Base-by-base conservation (phyloP, 1,140 invertebrate genomes). In the Physella acuta region DNA sequence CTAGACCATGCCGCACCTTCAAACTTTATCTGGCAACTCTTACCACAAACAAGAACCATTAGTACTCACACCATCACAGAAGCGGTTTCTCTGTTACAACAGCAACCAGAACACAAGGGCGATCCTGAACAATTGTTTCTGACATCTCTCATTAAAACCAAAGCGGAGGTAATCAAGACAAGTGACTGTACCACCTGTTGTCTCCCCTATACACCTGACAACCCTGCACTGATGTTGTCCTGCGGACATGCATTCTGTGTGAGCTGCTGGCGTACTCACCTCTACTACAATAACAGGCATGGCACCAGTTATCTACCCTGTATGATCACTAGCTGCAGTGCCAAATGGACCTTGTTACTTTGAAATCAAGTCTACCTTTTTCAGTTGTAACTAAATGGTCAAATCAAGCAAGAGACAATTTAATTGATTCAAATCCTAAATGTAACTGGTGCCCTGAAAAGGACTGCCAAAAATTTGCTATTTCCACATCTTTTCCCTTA, bases 401-500 rank as follows among this genome's bases (percentile, higher is more conserved):
- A 28, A 36, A 3, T 3, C 62, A 53, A 49, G 20, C 33, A 14
- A 49, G 26, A 8, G 30, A 52, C 24, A 51, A 49, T 11, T 24
- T 8, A 16, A 31, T 64, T 53, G 28, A 64, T 17, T 49, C 49
- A 3, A 64, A 30, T 24, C 62, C 14, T 17, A n/a, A 31, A 16
- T 52, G 44, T 26, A 53, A 36, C 17, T 64, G 62, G 62, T 64
- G 62, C 37, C 62, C 62, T 3, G 24, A 52, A 11, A 49, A 30
- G 49, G 30, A 1, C 5, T 64, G 62, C 28, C 5, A 26, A 33
- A 51, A 64, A 30, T 26, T 64, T 3, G 62, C 62, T 3, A 26
- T 64, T 8, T 64, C 62, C 2, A 30, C 26, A 33, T 11, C 14
- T 5, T 26, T 14, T 20, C 24, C 49, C 17, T 3, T 64, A 20